phyloP scores from a whole-genome alignment of 64 coral and sea anemone species.

The Cladopsammia gracilis region DNA sequence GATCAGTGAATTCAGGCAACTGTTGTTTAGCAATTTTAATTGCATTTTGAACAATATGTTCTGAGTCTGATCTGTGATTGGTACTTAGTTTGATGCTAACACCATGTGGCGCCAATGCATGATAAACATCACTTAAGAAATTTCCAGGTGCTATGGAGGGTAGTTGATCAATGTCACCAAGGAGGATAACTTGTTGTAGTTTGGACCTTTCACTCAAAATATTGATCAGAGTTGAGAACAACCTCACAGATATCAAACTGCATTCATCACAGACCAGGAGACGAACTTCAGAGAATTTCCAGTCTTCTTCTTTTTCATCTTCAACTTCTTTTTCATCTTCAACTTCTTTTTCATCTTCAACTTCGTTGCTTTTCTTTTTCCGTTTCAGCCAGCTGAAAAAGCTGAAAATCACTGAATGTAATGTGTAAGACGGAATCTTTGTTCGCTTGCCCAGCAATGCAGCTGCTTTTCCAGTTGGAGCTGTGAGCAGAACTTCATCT shows the following conservation, averaged over 20 bases:
- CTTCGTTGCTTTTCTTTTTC: no score
- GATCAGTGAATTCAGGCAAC: not conserved
- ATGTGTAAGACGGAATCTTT: conserved; percentile 12
- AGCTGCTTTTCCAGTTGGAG: conserved; percentile 78
- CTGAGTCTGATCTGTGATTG: conserved; percentile 65
- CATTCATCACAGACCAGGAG: conserved; percentile 78
- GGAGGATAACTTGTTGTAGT: conserved; percentile 58
- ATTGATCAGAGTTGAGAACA: conserved; percentile 50
- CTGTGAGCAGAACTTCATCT: conserved; percentile 53
- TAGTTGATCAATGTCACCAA: conserved; percentile 68
- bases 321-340: no score
- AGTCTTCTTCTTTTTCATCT: not conserved
- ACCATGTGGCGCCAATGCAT: conserved; percentile 11
- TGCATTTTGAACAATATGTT: conserved; percentile 76
- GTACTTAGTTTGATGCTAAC: conserved; percentile 14
- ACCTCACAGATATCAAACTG: conserved; percentile 59
- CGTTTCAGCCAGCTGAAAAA: not conserved
- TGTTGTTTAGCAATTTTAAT: conserved; percentile 33
- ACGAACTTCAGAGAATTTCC: conserved; percentile 58
- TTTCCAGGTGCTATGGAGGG: conserved; percentile 82
- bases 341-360: no score
- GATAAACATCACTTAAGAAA: conserved; percentile 54
- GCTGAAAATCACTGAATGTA: conserved; percentile 75
- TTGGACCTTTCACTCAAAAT: conserved; percentile 5
- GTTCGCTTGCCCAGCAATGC: conserved; percentile 62